Evolutionary conservation across 2,113 vertebrate species (phyloP), one percentile per base, ranked within the genome.

Genomic region (Leptobrachium leishanense): DNA sequence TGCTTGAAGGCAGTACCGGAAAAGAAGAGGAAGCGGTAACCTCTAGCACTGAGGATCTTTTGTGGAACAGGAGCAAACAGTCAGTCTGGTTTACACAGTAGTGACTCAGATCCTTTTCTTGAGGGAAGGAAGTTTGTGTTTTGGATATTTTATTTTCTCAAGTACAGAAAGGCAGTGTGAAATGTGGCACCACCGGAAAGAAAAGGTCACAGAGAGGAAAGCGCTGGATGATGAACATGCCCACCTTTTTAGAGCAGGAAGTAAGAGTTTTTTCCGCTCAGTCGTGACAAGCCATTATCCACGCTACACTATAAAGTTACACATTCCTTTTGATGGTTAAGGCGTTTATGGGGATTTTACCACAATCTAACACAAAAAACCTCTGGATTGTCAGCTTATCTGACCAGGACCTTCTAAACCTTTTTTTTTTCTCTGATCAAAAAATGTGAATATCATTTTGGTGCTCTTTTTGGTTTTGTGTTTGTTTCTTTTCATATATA

Each of bases 21-120:
- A 81, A 39, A 81, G n/a, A 77, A n/a, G 72, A 15, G 76, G n/a
- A 41, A 67, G 39, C 8, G 64, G 39, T 41, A 42, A 41, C 64
- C 64, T 67, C 9, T 40, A 10, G 64, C 20, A 11, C 39, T 8
- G 11, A n/a, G 62, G 77, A 68, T 72, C 68, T 72, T 44, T 43
- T 55, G 13, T 7, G 44, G 41, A 68, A 6, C 12, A 43, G 15
- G 12, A 68, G 7, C 8, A 13, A 43, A 69, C 69, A 55, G 31
- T 54, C 11, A 44, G 40, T 65, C 31, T 44, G 46, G n/a, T 72
- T 79, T 67, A 65, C 44, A 20, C 5, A 13, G 62, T 2, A 64
- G 10, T 79, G 68, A 79, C 69, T 66, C 77, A 79, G 77, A 72
- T 72, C 77, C 77, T 72, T 12, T 71, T 70, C 68, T 68, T 39